A percentile compares a stretch with the other conserved stretches of the same genome.
These are phyloP conservation scores for Lepeophtheirus nordmannii DNA, from an alignment of 2,888 invertebrate genomes.

Conservation along the genomic window DNA sequence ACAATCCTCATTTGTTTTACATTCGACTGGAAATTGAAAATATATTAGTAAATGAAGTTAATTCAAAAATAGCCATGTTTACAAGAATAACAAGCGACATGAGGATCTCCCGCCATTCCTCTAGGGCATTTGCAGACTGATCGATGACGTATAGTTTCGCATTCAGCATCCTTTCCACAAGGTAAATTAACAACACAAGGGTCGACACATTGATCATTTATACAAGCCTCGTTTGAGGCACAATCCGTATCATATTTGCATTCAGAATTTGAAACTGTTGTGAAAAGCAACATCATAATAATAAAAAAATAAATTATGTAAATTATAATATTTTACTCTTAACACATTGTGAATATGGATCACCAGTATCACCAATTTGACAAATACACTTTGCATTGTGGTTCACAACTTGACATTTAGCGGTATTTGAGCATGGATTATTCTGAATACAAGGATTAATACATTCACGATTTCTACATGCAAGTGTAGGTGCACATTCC, in stretches of 20 bases:
- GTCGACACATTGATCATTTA: constrained; percentile 68
- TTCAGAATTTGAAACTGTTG: constrained; percentile 37
- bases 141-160: constrained; percentile 33
- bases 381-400: constrained; percentile 40
- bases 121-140: constrained; percentile 31
- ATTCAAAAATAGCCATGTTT: constrained; percentile 16
- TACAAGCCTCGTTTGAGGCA: constrained; percentile 41
- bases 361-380: constrained; percentile 50
- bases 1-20: constrained; percentile 31
- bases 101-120: constrained; percentile 30
- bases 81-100: constrained; percentile 19
- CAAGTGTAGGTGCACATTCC: constrained; percentile 56
- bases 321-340: constrained; percentile 64
- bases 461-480: constrained; percentile 51
- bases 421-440: constrained; percentile 35
- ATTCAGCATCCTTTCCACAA: constrained; percentile 67
- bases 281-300: constrained; percentile 71
- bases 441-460: constrained; percentile 30
- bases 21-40: constrained; percentile 27
- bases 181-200: constrained; percentile 46
- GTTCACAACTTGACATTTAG: constrained; percentile 34
- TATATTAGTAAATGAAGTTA: neutral
- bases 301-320: constrained; percentile 78
- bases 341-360: constrained; percentile 58
- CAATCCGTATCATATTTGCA: constrained; percentile 51